Evolutionary conservation across 2,113 vertebrate species (phyloP).

Genomic region (Pangasianodon gigas): DNA sequence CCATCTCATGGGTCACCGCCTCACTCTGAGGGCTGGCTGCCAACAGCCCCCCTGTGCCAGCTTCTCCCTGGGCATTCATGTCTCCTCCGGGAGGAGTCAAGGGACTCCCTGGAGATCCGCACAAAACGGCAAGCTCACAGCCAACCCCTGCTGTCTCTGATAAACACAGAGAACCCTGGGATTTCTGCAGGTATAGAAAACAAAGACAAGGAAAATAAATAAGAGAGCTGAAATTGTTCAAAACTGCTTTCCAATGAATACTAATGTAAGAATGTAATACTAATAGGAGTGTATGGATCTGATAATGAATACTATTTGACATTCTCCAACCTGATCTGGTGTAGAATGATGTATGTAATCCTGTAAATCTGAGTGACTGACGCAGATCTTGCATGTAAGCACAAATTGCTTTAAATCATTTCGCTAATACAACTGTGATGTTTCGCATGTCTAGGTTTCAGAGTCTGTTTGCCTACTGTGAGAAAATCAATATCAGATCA

Average conservation of each 20-base stretch:
- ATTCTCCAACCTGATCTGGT: not conserved
- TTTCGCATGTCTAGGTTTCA: not conserved
- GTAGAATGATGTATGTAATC: not conserved
- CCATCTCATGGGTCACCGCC: slow-evolving; percentile 90
- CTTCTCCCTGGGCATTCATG: slow-evolving; percentile 84
- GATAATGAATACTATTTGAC: not conserved
- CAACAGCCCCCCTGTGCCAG: slow-evolving; percentile 75
- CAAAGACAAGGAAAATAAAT: not conserved
- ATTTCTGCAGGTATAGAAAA: not conserved
- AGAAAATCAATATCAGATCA: not conserved
- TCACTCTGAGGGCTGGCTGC: slow-evolving; percentile 93
- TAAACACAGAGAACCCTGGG: slow-evolving; percentile 24
- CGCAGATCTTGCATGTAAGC: not conserved
- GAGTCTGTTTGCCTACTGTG: not conserved
- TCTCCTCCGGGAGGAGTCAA: slow-evolving; percentile 59
- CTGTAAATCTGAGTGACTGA: not conserved
- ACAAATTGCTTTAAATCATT: not conserved
- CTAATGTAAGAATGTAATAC: not conserved
- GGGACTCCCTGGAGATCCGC: slow-evolving; percentile 51
- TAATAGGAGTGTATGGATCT: not conserved
- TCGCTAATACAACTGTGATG: not conserved
- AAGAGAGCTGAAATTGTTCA: not conserved
- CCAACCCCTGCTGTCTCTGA: slow-evolving; percentile 59
- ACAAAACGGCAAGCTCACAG: slow-evolving; percentile 35
- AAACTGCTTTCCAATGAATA: not conserved